Evolutionary conservation across 1,140 invertebrate genomes (phyloP), one percentile per base, ranked within the genome.

Genomic region (Ephestia elutella): DNA sequence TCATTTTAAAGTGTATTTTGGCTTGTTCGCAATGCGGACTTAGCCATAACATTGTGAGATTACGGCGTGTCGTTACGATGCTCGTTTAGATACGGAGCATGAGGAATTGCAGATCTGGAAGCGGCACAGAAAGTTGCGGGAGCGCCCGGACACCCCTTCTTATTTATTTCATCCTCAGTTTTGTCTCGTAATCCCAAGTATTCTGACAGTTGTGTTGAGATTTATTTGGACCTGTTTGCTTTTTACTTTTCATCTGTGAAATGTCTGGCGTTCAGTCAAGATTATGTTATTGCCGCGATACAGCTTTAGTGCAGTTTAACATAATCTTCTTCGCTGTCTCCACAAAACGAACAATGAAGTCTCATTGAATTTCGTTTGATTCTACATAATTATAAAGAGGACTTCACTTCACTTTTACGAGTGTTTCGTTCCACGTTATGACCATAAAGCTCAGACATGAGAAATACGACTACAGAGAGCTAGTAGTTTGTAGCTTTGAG

Each of bases 21-120:
- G 63, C 50, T 57, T 68, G 66, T 38, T n/a, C 7, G n/a, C 49
- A 55, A 49, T 32, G 59, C 59, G 35, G 63, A 57, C 25, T 70
- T 70, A 71, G 71, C 67, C 64, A 73, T 75, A 77, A 81, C 75
- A 78, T 62, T 67, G 67, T 72, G 72, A 87, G 85, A 87, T 87
- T 85, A 86, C 80, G 71, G 62, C 63, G 72, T 81, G 85, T 85
- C 85, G 78, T 86, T 87, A 86, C 75, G 82, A 87, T 87, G 73
- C 80, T 86, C 85, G 82, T 87, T 87, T 82, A 87, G 85, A 87
- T 87, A 86, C 21, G 75, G 64, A 62, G 63, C 73, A 82, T 86
- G 81, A 87, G 71, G 82, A 75, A 87, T 87, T 83, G 85, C 76
- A 82, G 74, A 82, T 83, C 80, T 78, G 68, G 71, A 78, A 68